Evolutionary conservation across 2,797 vertebrate genomes (phyloP).

Genomic region (Rhinophrynus dorsalis): DNA sequence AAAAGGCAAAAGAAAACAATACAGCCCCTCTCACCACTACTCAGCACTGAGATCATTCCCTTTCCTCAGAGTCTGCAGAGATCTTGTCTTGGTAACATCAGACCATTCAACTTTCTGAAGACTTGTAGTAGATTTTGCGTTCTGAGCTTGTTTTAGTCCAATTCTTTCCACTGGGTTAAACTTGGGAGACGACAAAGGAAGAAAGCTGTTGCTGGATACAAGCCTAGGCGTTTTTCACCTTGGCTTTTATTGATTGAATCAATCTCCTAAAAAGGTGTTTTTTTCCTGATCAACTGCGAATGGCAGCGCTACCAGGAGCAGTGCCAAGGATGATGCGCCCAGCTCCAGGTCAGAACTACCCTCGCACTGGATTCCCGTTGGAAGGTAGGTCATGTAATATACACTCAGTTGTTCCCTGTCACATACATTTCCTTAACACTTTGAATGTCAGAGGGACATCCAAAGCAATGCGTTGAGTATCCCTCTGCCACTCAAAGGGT

Average conservation of each 20-base stretch:
- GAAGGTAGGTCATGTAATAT: slow-evolving; percentile 86
- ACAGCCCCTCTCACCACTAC: slow-evolving; percentile 20
- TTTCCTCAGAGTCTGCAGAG: not conserved
- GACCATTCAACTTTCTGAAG: not conserved
- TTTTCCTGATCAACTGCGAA: slow-evolving; percentile 52
- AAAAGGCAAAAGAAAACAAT: slow-evolving; percentile 34
- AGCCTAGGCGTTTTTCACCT: too few relatives aligned
- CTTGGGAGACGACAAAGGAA: too few relatives aligned
- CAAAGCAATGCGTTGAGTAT: too few relatives aligned
- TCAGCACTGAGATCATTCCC: not conserved
- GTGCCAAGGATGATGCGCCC: slow-evolving; percentile 91
- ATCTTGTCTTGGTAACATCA: not conserved
- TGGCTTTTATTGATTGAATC: too few relatives aligned
- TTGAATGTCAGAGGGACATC: too few relatives aligned
- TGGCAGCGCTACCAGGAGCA: slow-evolving; percentile 87
- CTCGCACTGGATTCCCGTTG: slow-evolving; percentile 86
- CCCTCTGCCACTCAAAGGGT: too few relatives aligned
- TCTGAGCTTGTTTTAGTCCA: too few relatives aligned
- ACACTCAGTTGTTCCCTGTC: too few relatives aligned
- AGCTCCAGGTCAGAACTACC: slow-evolving; percentile 89
- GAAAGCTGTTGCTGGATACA: too few relatives aligned
- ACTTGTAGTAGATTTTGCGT: not conserved
- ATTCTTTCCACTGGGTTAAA: too few relatives aligned
- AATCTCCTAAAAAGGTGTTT: too few relatives aligned
- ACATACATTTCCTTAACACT: too few relatives aligned